phyloP scores from a whole-genome alignment of 2,888 invertebrate species.

The Lepidonotus clava region DNA sequence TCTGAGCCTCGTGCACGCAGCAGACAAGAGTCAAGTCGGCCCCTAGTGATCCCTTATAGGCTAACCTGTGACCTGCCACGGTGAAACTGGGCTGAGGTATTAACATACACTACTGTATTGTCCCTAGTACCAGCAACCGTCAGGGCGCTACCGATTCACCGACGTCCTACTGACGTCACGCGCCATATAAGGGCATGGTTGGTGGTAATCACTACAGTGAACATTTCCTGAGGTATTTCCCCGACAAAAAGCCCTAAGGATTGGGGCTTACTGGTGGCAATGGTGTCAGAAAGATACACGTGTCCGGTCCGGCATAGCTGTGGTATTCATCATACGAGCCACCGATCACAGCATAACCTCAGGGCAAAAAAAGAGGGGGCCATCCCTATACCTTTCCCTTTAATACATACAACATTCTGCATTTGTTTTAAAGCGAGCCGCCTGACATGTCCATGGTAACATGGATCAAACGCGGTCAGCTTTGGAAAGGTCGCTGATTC shows the following conservation, averaged over 20 bases:
- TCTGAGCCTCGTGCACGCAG: no score
- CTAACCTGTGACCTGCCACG: not conserved
- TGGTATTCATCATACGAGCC: slow-evolving; percentile 1
- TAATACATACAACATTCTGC: not conserved
- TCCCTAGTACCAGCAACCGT: not conserved
- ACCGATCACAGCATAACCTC: not conserved
- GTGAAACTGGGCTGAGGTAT: not conserved
- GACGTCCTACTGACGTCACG: not conserved
- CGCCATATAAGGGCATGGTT: slow-evolving; percentile 27
- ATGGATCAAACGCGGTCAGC: not conserved
- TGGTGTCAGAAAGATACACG: no score
- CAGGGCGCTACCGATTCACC: no score
- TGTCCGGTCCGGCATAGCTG: slow-evolving; percentile 3
- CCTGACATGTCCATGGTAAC: not conserved
- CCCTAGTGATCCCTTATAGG: no score
- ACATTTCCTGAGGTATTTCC: slow-evolving; percentile 43
- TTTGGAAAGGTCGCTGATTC: not conserved
- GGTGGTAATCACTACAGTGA: slow-evolving; percentile 16
- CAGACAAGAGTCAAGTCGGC: no score
- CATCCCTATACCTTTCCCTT: not conserved
- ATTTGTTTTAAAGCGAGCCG: not conserved
- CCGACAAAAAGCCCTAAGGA: not conserved
- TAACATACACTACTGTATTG: slow-evolving; percentile 4
- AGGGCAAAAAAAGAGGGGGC: not conserved
- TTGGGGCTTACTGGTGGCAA: not conserved